phyloP scores from a whole-genome alignment of 2,888 invertebrate species.

The Scaptomyza tumidula region DNA sequence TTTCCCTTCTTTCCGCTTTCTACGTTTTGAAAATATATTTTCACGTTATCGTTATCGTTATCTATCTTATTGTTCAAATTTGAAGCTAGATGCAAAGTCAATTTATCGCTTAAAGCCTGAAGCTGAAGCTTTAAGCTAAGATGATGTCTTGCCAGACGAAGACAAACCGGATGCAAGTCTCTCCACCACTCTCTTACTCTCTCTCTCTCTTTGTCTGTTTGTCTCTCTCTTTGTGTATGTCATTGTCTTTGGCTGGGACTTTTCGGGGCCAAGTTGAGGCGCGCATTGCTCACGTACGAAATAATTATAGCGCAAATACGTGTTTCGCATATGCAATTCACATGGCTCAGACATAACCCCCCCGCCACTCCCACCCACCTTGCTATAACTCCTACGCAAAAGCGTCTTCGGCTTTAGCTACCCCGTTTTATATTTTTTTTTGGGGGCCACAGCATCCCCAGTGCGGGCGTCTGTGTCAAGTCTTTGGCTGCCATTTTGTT shows the following conservation, averaged over 20 bases:
- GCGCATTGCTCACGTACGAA: conserved; percentile 75
- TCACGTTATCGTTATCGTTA: neutral
- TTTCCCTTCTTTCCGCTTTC: neutral
- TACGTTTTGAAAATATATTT: neutral
- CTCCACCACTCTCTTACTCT: neutral
- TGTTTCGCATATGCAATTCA: conserved; percentile 69
- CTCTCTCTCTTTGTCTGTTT: conserved; percentile 1
- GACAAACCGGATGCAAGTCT: conserved; percentile 19
- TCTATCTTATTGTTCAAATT: conserved; percentile 7
- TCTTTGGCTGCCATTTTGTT: conserved; percentile 41
- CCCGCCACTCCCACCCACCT: neutral
- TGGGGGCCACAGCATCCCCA: neutral
- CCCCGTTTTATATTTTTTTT: neutral
- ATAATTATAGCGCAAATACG: conserved; percentile 81
- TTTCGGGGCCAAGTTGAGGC: conserved; percentile 47
- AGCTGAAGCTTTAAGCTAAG: conserved; percentile 39
- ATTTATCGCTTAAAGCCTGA: conserved; percentile 43
- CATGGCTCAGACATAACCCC: conserved; percentile 14
- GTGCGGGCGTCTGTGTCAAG: conserved; percentile 1
- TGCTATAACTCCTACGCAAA: conserved; percentile 11
- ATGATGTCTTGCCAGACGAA: conserved; percentile 25
- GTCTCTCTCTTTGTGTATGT: conserved; percentile 8
- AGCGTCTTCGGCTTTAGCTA: conserved; percentile 26
- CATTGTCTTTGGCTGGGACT: conserved; percentile 50
- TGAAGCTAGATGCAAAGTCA: conserved; percentile 25